Evolutionary conservation across 2,113 vertebrate species (phyloP).

Genomic region (Semnornis frantzii): DNA sequence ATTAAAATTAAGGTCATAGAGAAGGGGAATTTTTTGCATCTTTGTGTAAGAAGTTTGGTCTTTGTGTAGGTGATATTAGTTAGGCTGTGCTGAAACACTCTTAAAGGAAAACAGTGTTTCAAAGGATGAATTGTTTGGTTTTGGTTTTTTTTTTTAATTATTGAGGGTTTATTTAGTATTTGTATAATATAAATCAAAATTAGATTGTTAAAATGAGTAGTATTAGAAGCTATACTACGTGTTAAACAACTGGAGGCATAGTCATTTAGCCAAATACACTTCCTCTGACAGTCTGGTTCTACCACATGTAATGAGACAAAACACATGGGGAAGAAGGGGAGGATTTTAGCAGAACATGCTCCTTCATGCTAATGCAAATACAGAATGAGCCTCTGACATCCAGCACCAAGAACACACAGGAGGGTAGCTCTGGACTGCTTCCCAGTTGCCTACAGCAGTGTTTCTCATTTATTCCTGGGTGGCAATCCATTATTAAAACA

Average conservation of each 20-base stretch:
- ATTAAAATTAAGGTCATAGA: background rate
- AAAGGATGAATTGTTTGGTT: background rate
- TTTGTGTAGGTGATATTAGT: background rate
- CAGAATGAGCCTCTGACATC: background rate
- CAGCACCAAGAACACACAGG: slow-evolving; percentile 31
- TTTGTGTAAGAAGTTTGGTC: background rate
- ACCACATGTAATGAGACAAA: background rate
- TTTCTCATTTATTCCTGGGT: slow-evolving; percentile 31
- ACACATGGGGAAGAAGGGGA: background rate
- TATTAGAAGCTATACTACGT: background rate
- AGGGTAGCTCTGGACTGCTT: slow-evolving; percentile 37
- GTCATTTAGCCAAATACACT: background rate
- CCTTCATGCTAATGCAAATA: slow-evolving; percentile 28
- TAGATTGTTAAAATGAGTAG: background rate
- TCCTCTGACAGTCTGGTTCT: background rate
- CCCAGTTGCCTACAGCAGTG: slow-evolving; percentile 54
- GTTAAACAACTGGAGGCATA: background rate
- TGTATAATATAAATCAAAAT: background rate
- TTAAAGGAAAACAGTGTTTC: background rate
- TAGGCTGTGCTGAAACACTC: background rate
- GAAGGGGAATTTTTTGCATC: background rate
- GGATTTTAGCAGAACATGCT: background rate
- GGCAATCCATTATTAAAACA: slow-evolving; percentile 42
- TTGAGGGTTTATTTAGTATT: background rate
- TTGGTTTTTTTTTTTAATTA: background rate